Conservation (phyloP, 2,888 invertebrate genomes). For the Tiphia femorata region DNA sequence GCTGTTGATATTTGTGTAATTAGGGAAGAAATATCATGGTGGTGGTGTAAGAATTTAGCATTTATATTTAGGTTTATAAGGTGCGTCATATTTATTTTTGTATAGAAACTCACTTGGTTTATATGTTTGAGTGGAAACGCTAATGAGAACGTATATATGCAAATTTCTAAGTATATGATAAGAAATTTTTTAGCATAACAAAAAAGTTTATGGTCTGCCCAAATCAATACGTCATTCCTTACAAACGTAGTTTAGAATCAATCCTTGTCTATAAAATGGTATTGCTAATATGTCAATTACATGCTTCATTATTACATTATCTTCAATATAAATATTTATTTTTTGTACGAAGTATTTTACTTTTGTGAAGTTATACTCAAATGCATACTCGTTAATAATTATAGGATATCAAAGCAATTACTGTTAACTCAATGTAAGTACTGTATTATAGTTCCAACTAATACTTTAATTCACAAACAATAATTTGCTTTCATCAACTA, state of each 20-base stretch:
- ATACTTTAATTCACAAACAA: too few relatives aligned
- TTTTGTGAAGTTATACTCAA: background rate
- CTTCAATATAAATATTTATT: background rate
- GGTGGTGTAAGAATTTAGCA: slow-evolving; percentile 58
- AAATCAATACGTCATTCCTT: background rate
- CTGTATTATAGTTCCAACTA: too few relatives aligned
- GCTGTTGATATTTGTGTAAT: slow-evolving; percentile 25
- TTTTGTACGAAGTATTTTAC: slow-evolving; percentile 3
- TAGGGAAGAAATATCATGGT: slow-evolving; percentile 48
- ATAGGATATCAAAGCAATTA: background rate
- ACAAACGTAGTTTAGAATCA: background rate
- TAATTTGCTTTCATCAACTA: too few relatives aligned
- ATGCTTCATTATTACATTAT: background rate
- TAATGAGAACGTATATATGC: background rate
- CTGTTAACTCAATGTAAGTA: background rate
- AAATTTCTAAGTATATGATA: background rate
- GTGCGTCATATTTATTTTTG: slow-evolving; percentile 66
- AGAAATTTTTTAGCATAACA: background rate
- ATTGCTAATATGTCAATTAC: background rate
- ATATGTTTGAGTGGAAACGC: background rate
- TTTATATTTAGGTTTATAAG: slow-evolving; percentile 55
- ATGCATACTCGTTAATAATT: background rate
- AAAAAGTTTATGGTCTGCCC: background rate
- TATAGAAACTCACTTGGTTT: slow-evolving; percentile 56
- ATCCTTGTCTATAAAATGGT: background rate